Base-by-base conservation (phyloP, 2,888 invertebrate genomes). In the Chouioia cunea region DNA sequence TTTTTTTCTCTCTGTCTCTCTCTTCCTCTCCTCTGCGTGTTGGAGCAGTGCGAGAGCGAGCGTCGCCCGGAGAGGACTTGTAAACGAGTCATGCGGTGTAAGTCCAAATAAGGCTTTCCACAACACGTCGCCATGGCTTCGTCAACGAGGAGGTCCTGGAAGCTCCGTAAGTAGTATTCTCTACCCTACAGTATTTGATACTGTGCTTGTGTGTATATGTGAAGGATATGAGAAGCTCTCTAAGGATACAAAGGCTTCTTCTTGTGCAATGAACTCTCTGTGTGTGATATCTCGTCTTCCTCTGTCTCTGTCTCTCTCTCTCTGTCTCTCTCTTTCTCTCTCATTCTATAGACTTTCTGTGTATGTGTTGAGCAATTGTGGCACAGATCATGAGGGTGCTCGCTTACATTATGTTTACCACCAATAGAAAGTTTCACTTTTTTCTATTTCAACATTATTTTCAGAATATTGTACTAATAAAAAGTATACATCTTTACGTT, bases 141-240 rank as follows among this genome's bases (percentile, higher is more conserved):
- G 80, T 87, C 86, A 77, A 86, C 88, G 77, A 90, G 92, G 87
- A 89, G 93, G 89, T 92, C 93, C 87, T 93, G 93, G 93, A 93
- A 93, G 89, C 88, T 93, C 79, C 93, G 94, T 93, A 89, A 89
- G 93, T 91, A 65, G 66, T 46, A 0, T 15, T 59, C 14, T 56
- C 43, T 36, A 56, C 56, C 56, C 12, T 6, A 36, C 12, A 36
- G 36, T 36, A 12, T 36, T 10, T 36, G 1, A 36, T 10, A 36
- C 10, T 36, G 36, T 10, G 36, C 10, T n/a, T n/a, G n/a, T n/a
- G n/a, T 36, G 36, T 6, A 36, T 12, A 10, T 1, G 10, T 6
- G 10, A 36, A 36, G 10, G 36, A 36, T 27, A 1, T 10, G 36
- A 36, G 12, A 36, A 36, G 12, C 4, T 36, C 27, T 27, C 27